Evolutionary conservation across 2,797 vertebrate genomes (phyloP).

Genomic region (Silurus lanzhouensis): DNA sequence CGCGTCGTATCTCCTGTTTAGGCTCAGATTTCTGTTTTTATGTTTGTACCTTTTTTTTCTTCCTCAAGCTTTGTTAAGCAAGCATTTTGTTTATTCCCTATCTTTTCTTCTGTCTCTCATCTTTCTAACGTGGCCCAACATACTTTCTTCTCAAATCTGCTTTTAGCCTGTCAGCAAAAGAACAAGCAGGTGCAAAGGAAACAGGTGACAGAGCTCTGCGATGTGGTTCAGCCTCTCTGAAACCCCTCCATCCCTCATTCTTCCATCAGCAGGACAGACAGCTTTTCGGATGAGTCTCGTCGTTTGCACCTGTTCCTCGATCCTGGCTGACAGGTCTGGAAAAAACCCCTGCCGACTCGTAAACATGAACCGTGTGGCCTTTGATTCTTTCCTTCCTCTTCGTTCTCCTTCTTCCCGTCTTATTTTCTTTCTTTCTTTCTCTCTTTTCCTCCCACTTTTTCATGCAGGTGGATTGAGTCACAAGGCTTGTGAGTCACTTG

Average conservation of each 20-base stretch:
- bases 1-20: constrained; percentile 26
- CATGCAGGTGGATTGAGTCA: constrained; percentile 58
- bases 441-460: constrained; percentile 30
- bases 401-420: not conserved
- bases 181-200: constrained; percentile 44
- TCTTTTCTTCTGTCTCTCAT: not conserved
- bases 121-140: not conserved
- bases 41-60: not conserved
- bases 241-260: constrained; percentile 36
- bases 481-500: constrained; percentile 55
- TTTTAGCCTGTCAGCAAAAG: constrained; percentile 1
- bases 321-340: constrained; percentile 37
- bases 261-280: constrained; percentile 33
- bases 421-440: not conserved
- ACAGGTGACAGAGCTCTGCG: constrained; percentile 45
- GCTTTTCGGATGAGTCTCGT: constrained; percentile 24
- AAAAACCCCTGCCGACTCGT: constrained; percentile 30
- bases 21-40: constrained; percentile 6
- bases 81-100: not conserved
- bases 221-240: constrained; percentile 27
- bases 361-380: constrained; percentile 23
- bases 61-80: constrained; percentile 12
- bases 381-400: constrained; percentile 12
- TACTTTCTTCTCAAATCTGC: not conserved
- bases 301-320: constrained; percentile 27